Conservation (phyloP, 35 echinoderm and acorn worm genomes). For the Apostichopus japonicus region DNA sequence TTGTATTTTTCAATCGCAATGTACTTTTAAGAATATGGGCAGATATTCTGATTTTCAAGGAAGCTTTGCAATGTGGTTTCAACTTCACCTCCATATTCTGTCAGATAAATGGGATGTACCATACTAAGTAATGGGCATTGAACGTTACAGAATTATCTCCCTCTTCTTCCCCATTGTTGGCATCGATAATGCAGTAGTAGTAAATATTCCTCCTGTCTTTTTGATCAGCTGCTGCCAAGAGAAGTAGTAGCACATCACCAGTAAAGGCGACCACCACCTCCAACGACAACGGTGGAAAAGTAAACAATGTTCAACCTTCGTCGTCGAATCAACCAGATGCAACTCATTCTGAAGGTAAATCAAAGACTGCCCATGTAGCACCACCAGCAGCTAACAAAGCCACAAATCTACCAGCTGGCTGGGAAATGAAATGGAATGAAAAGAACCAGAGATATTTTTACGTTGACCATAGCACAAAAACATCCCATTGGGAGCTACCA, state of each 20-base stretch:
- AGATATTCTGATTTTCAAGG: too few relatives aligned
- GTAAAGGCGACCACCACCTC: not conserved
- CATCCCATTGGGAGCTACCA: slow-evolving; percentile 78
- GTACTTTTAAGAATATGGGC: too few relatives aligned
- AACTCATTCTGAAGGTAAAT: not conserved
- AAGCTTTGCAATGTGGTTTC: too few relatives aligned
- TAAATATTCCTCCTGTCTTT: not conserved
- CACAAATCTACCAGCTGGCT: slow-evolving; percentile 69
- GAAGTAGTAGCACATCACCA: not conserved
- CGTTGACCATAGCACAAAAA: slow-evolving; percentile 77
- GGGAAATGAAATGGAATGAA: slow-evolving; percentile 81
- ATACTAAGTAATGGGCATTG: too few relatives aligned
- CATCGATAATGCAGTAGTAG: too few relatives aligned
- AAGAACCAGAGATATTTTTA: slow-evolving; percentile 79
- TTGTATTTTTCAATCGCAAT: too few relatives aligned
- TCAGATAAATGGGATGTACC: too few relatives aligned
- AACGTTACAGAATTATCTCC: too few relatives aligned
- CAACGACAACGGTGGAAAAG: not conserved
- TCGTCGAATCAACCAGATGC: not conserved
- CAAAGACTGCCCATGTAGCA: not conserved
- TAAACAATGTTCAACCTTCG: not conserved
- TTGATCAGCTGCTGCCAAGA: not conserved
- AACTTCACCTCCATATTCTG: too few relatives aligned
- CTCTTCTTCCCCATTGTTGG: too few relatives aligned
- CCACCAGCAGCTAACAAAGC: not conserved